Conservation (phyloP, 2,888 invertebrate species). For the Nephrotoma flavescens region DNA sequence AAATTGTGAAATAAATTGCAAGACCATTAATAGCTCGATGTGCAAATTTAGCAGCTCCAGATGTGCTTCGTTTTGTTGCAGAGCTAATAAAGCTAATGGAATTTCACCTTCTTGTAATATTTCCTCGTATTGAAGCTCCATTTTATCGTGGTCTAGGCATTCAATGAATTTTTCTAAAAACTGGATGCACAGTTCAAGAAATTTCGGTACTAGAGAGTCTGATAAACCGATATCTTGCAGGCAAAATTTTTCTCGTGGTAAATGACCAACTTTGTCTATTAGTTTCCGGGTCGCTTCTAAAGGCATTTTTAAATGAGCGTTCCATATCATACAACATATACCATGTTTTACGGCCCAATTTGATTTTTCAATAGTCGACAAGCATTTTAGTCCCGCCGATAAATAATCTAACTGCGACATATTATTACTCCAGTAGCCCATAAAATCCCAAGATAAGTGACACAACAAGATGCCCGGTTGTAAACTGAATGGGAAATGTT, state of each 20-base stretch:
- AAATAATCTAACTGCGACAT: conserved; percentile 48
- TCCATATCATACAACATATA: conserved; percentile 75
- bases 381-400: conserved; percentile 46
- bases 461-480: conserved; percentile 62
- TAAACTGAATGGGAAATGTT: conserved; percentile 77
- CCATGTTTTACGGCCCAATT: conserved; percentile 48
- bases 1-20: conserved; percentile 67
- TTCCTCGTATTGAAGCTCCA: conserved; percentile 27
- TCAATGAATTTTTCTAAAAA: conserved; percentile 24
- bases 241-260: conserved; percentile 74
- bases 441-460: conserved; percentile 86
- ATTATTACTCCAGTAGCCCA: conserved; percentile 72
- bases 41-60: conserved; percentile 65
- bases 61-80: conserved; percentile 60
- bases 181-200: conserved; percentile 42
- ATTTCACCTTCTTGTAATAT: conserved; percentile 28
- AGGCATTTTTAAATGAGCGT: conserved; percentile 67
- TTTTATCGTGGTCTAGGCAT: conserved; percentile 23
- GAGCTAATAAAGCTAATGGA: conserved; percentile 54
- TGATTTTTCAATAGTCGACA: conserved; percentile 17
- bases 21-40: conserved; percentile 58
- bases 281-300: conserved; percentile 62
- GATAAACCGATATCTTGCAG: conserved; percentile 60
- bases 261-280: conserved; percentile 65
- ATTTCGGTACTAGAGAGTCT: conserved; percentile 38